Evolutionary conservation across 2,113 vertebrate genomes (phyloP).

Genomic region (Callopanchax toddi): DNA sequence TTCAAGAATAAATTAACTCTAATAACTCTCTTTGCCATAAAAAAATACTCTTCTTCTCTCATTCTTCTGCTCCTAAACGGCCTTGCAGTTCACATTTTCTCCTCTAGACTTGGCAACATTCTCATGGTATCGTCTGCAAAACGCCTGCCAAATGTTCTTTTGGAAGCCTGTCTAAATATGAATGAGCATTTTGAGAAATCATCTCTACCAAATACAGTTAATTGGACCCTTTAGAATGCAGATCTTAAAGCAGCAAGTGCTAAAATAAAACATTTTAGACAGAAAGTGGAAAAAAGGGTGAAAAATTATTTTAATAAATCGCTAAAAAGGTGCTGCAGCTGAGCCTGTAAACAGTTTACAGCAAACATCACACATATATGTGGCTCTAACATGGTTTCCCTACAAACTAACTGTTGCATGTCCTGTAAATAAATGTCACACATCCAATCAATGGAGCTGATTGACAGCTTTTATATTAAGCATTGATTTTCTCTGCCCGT

Average conservation of each 20-base stretch:
- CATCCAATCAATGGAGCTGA: background rate
- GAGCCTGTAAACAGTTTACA: background rate
- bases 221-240: background rate
- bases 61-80: too few species aligned
- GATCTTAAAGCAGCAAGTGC: background rate
- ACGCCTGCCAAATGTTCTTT: background rate
- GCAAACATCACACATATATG: background rate
- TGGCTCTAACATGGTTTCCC: background rate
- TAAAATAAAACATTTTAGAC: background rate
- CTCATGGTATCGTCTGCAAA: background rate
- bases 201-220: background rate
- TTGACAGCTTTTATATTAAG: background rate
- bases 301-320: too few species aligned
- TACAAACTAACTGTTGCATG: background rate
- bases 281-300: background rate
- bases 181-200: background rate
- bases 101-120: background rate
- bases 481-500: background rate
- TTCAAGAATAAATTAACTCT: background rate
- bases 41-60: too few species aligned
- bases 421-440: background rate
- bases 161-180: too few species aligned
- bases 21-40: background rate
- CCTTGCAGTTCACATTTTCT: background rate
- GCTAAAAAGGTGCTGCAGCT: background rate